Evolutionary conservation across 2,888 invertebrate species (phyloP).

Genomic region (Melinaea marsaeus): DNA sequence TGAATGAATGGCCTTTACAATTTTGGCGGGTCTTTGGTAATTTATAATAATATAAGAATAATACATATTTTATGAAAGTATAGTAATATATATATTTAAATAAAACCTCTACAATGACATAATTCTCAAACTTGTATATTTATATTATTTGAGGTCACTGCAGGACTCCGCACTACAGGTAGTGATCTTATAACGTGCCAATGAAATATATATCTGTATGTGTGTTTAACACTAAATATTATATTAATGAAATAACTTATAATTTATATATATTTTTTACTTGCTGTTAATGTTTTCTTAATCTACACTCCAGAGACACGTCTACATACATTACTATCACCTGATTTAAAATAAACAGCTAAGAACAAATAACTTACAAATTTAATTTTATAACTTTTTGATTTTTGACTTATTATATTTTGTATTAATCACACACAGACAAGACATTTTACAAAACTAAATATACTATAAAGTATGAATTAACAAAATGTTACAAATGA

Average conservation of each 20-base stretch:
- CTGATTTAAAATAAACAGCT: background rate
- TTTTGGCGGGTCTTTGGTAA: too few species aligned
- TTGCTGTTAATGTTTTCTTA: too few species aligned
- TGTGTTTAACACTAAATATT: slow-evolving; percentile 25
- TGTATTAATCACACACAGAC: background rate
- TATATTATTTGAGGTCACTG: slow-evolving; percentile 63
- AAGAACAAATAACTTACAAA: background rate
- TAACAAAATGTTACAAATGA: too few species aligned
- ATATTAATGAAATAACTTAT: slow-evolving; percentile 66
- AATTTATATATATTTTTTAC: slow-evolving; percentile 34
- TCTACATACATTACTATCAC: background rate
- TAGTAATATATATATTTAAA: background rate
- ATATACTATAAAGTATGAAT: too few species aligned
- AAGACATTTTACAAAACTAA: background rate
- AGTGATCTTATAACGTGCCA: slow-evolving; percentile 41
- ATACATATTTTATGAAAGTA: too few species aligned
- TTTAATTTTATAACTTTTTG: slow-evolving; percentile 3
- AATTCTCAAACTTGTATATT: slow-evolving; percentile 17
- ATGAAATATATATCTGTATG: background rate
- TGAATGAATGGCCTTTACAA: too few species aligned
- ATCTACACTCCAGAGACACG: background rate
- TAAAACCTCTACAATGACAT: slow-evolving; percentile 19
- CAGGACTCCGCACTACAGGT: slow-evolving; percentile 70
- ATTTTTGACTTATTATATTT: background rate
- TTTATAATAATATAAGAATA: too few species aligned